phyloP scores from a whole-genome alignment of 2,113 vertebrate genomes.

The Albula glossodonta region DNA sequence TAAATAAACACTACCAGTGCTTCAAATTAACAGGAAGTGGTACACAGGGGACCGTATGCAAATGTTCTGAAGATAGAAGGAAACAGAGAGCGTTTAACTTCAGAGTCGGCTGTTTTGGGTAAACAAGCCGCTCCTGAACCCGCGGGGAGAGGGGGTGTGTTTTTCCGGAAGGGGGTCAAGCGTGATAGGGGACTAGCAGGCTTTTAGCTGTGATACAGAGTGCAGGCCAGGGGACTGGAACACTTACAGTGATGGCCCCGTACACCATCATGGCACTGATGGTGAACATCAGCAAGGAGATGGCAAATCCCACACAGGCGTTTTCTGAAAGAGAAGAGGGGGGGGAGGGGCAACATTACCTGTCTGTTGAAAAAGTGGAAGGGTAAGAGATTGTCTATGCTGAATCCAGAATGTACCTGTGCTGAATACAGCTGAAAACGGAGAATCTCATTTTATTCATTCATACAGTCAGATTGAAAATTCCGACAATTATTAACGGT shows the following conservation, averaged over 20 bases:
- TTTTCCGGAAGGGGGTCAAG: not conserved
- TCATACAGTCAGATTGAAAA: too few relatives aligned
- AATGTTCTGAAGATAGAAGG: not conserved
- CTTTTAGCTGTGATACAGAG: not conserved
- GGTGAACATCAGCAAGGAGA: slow-evolving; percentile 96
- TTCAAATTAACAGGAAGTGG: not conserved
- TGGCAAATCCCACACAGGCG: slow-evolving; percentile 92
- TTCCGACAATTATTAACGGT: too few relatives aligned
- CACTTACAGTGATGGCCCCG: slow-evolving; percentile 93
- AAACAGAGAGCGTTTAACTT: not conserved
- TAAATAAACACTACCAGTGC: not conserved
- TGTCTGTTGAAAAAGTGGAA: not conserved
- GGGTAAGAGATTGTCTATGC: not conserved
- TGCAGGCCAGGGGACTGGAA: too few relatives aligned
- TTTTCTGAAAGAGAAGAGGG: slow-evolving; percentile 76
- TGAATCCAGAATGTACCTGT: too few relatives aligned
- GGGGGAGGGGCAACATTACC: not conserved
- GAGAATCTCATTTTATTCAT: too few relatives aligned
- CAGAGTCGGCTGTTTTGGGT: not conserved
- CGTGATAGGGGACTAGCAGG: not conserved
- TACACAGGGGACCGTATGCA: not conserved
- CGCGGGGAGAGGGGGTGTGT: not conserved
- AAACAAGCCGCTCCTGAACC: not conserved
- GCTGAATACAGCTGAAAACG: too few relatives aligned
- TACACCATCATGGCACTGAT: slow-evolving; percentile 99